phyloP scores from a whole-genome alignment of 2,113 vertebrate species.

The Gorilla gorilla region DNA sequence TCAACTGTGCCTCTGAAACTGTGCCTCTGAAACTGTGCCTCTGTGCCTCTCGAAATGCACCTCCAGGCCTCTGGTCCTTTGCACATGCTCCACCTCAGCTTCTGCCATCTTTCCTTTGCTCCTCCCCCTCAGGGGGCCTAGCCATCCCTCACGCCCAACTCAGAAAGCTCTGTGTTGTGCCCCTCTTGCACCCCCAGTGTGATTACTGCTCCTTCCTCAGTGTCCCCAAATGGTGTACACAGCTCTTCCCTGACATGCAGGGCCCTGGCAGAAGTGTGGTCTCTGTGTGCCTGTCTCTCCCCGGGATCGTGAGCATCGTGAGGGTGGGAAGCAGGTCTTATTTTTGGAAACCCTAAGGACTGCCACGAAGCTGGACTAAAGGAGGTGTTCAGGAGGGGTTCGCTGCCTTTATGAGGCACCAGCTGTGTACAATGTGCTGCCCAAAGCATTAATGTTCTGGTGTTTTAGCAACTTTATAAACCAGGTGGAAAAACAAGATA shows the following conservation, averaged over 20 bases:
- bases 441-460: neutral
- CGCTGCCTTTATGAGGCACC: neutral
- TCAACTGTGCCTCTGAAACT: too few relatives aligned
- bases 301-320: rapidly evolving
- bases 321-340: neutral
- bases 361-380: neutral
- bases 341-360: neutral
- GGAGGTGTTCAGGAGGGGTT: neutral
- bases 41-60: too few relatives aligned
- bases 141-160: neutral
- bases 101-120: neutral
- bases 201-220: neutral
- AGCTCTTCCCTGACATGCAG: neutral
- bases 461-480: neutral
- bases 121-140: neutral
- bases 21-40: too few relatives aligned
- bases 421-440: neutral
- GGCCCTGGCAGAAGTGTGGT: neutral
- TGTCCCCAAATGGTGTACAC: neutral
- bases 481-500: neutral
- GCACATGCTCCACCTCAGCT: neutral
- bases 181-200: neutral
- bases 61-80: neutral
- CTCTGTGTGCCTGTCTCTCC: rapidly evolving
- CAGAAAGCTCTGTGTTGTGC: neutral